A percentile compares a stretch with the other conserved stretches of the same genome.
Evolutionary conservation across 2,113 vertebrate genomes (phyloP).

Genomic region (Nerophis ophidion): DNA sequence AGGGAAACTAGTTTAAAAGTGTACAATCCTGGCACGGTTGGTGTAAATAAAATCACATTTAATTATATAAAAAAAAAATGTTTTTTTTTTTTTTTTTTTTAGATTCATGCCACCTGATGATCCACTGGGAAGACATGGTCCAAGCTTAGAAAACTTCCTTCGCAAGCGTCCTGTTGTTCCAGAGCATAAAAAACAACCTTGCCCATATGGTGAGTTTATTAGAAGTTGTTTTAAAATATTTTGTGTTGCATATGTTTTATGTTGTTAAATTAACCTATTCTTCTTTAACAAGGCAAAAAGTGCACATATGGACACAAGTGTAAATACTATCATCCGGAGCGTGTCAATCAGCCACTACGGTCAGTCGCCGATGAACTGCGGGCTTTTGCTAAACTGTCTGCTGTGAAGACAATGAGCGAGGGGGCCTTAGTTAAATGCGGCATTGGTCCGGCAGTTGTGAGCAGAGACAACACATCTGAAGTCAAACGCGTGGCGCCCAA

Average conservation of each 20-base stretch:
- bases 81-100: slow-evolving; percentile 12
- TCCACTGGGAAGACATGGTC: slow-evolving; percentile 93
- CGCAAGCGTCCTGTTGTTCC: slow-evolving; percentile 92
- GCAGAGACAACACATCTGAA: slow-evolving; percentile 83
- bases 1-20: background rate
- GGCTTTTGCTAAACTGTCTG: slow-evolving; percentile 96
- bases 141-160: slow-evolving; percentile 96
- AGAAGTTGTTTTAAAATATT: background rate
- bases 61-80: background rate
- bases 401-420: slow-evolving; percentile 97
- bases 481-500: slow-evolving; percentile 91
- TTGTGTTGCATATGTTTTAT: background rate
- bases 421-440: slow-evolving; percentile 87
- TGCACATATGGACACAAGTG: slow-evolving; percentile 99
- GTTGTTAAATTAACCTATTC: slow-evolving; percentile 8
- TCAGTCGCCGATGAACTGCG: slow-evolving; percentile 97
- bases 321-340: slow-evolving; percentile 98
- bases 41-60: background rate
- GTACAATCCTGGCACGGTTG: background rate
- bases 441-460: slow-evolving; percentile 69
- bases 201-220: slow-evolving; percentile 90
- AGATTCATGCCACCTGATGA: slow-evolving; percentile 99
- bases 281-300: slow-evolving; percentile 85
- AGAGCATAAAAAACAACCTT: slow-evolving; percentile 97
- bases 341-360: slow-evolving; percentile 90